phyloP scores from a whole-genome alignment of 2,888 invertebrate species.

The Spilarctia lutea region DNA sequence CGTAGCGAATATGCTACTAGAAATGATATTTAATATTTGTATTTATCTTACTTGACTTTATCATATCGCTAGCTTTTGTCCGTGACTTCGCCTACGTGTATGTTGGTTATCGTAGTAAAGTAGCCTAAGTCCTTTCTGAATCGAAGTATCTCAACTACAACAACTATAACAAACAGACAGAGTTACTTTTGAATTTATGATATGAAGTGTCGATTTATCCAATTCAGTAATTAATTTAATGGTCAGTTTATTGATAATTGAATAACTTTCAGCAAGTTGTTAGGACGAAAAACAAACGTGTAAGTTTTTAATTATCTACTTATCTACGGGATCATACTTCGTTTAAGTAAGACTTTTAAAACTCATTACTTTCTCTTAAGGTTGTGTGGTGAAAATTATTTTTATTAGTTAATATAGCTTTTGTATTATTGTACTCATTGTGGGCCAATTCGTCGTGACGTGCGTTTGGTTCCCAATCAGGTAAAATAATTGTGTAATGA shows the following conservation, averaged over 20 bases:
- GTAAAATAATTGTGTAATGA: too few relatives aligned
- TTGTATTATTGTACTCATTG: neutral
- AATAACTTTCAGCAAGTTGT: constrained; percentile 5
- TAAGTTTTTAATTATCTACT: neutral
- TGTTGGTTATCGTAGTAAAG: too few relatives aligned
- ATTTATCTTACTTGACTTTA: constrained; percentile 10
- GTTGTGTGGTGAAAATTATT: neutral
- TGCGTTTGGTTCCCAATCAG: too few relatives aligned
- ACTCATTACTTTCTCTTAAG: neutral
- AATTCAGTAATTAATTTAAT: neutral
- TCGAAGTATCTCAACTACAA: too few relatives aligned
- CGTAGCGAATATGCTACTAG: neutral
- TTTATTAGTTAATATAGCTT: neutral
- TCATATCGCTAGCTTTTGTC: neutral
- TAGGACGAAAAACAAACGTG: neutral
- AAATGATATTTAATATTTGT: constrained; percentile 20
- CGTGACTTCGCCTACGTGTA: too few relatives aligned
- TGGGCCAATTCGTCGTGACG: too few relatives aligned
- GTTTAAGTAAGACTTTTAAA: neutral
- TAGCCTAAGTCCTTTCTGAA: too few relatives aligned
- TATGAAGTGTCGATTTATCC: too few relatives aligned
- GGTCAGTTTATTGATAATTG: constrained; percentile 15
- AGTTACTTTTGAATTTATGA: too few relatives aligned
- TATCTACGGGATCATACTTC: neutral
- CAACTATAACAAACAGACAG: too few relatives aligned